Percentiles rank a stretch among this genome's conserved stretches.
Evolutionary conservation across 2,888 invertebrate species (phyloP).

Genomic region (Sclerodermus sp.): DNA sequence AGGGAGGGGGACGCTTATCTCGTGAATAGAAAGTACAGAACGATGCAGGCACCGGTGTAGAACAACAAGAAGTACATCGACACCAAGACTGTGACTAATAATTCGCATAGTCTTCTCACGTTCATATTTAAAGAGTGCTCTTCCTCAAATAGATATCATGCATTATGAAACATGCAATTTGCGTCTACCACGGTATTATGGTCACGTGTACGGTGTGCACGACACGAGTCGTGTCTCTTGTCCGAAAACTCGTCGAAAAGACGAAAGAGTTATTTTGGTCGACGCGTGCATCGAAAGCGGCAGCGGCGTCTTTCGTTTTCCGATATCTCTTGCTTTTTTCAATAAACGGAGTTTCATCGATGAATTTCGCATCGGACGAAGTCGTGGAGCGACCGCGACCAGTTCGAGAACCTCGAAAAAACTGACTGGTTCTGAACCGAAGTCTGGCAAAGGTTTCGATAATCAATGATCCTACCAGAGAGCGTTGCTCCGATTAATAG

Average conservation of each 20-base stretch:
- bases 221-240: background rate
- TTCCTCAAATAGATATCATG: slow-evolving; percentile 12
- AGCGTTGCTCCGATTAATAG: too few species aligned
- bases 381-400: slow-evolving; percentile 1
- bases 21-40: slow-evolving; percentile 39
- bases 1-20: background rate
- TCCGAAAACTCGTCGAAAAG: too few species aligned
- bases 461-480: slow-evolving; percentile 41
- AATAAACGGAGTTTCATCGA: background rate
- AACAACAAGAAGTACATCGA: slow-evolving; percentile 50
- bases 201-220: background rate
- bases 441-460: slow-evolving; percentile 36
- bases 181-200: slow-evolving; percentile 8
- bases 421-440: background rate
- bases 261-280: too few species aligned
- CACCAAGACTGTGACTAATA: slow-evolving; percentile 42
- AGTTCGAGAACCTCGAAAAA: background rate
- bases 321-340: background rate
- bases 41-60: slow-evolving; percentile 37
- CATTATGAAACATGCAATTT: slow-evolving; percentile 13
- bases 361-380: background rate
- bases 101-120: slow-evolving; percentile 38
- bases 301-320: too few species aligned
- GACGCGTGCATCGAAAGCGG: too few species aligned
- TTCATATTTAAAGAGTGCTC: slow-evolving; percentile 30